Percentiles rank a stretch among this genome's conserved stretches.
Evolutionary conservation across 2,888 invertebrate species (phyloP).

Genomic region (Lottia scabra): DNA sequence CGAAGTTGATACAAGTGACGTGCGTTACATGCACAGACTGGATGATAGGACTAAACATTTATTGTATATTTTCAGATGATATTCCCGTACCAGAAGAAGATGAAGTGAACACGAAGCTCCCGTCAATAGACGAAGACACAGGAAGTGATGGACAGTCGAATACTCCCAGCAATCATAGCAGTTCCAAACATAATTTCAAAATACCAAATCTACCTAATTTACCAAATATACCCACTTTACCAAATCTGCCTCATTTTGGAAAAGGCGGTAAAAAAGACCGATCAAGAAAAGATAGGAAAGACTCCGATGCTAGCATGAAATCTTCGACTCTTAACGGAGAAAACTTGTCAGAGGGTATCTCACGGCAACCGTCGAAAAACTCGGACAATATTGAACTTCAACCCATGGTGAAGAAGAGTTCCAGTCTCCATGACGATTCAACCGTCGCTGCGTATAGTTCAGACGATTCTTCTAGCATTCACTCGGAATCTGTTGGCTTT

Average conservation of each 20-base stretch:
- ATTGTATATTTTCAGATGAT: slow-evolving; percentile 36
- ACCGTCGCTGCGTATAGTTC: slow-evolving; percentile 14
- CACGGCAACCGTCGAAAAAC: slow-evolving; percentile 34
- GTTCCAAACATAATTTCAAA: slow-evolving; percentile 26
- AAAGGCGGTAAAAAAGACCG: slow-evolving; percentile 35
- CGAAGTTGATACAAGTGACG: too few species aligned
- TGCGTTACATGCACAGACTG: too few species aligned
- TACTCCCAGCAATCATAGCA: slow-evolving; percentile 42
- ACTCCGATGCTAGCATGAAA: slow-evolving; percentile 28
- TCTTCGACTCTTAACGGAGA: slow-evolving; percentile 32
- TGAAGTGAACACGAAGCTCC: slow-evolving; percentile 23
- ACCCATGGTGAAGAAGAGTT: slow-evolving; percentile 23
- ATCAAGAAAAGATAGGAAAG: slow-evolving; percentile 35
- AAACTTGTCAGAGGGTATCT: slow-evolving; percentile 36
- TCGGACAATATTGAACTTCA: slow-evolving; percentile 46
- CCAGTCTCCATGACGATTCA: slow-evolving; percentile 16
- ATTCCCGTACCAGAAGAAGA: slow-evolving; percentile 40
- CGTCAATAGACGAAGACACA: slow-evolving; percentile 16
- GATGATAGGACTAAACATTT: too few species aligned
- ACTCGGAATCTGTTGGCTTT: slow-evolving; percentile 21
- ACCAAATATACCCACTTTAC: slow-evolving; percentile 27
- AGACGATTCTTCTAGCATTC: slow-evolving; percentile 11
- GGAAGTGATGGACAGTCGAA: slow-evolving; percentile 16
- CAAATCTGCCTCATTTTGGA: slow-evolving; percentile 31
- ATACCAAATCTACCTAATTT: slow-evolving; percentile 22